phyloP scores from a whole-genome alignment of 92 coral and sea anemone genomes.

The Isaurus tuberculatus region DNA sequence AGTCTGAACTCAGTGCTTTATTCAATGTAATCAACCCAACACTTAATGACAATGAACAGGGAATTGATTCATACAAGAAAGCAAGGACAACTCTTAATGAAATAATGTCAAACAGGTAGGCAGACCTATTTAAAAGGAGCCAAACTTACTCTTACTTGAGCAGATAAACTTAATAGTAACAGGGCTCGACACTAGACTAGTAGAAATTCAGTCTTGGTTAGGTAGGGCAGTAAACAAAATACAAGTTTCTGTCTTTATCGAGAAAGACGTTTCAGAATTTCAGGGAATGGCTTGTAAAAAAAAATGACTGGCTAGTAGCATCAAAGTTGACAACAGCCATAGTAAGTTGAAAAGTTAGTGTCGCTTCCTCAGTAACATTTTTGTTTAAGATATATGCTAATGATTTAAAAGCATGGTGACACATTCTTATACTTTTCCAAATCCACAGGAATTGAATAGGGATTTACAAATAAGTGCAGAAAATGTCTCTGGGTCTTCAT shows the following conservation, averaged over 20 bases:
- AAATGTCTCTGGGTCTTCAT: constrained; percentile 47
- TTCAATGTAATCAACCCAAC: constrained; percentile 19
- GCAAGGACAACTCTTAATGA: constrained; percentile 24
- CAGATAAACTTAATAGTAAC: background rate
- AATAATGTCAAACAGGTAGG: constrained; percentile 7
- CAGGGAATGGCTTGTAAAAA: no score
- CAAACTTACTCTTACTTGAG: no score
- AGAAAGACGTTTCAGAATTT: no score
- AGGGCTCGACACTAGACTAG: background rate
- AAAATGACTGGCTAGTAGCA: no score
- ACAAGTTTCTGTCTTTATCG: no score
- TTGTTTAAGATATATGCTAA: background rate
- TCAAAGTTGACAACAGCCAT: no score
- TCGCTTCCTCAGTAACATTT: no score
- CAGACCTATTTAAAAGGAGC: background rate
- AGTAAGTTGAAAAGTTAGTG: no score
- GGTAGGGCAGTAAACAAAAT: no score
- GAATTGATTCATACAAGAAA: constrained; percentile 28
- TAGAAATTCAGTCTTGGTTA: no score
- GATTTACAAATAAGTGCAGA: constrained; percentile 36
- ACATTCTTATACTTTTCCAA: constrained; percentile 33
- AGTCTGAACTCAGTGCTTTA: constrained; percentile 11
- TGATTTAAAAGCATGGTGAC: background rate
- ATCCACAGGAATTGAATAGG: constrained; percentile 49
- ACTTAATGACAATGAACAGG: constrained; percentile 46